These are phyloP conservation scores for Rhinoderma darwinii DNA, from an alignment of 2,113 vertebrate genomes.

Conservation along the genomic window DNA sequence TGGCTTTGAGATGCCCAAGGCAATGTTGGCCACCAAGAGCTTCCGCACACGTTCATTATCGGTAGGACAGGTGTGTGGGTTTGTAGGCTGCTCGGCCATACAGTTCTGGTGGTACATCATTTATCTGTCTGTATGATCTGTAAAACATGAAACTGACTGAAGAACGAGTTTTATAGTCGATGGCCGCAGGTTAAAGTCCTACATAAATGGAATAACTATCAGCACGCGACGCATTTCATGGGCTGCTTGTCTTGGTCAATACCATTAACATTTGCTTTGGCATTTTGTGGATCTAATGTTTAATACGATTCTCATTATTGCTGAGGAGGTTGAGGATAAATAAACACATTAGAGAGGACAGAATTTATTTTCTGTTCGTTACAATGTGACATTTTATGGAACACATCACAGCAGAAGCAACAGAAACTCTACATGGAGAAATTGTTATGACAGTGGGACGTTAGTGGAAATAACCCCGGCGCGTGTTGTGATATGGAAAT, in stretches of 20 bases:
- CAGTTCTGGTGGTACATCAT: too few species aligned
- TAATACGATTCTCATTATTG: constrained; percentile 58
- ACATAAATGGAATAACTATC: constrained; percentile 46
- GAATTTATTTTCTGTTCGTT: neutral
- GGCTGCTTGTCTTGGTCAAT: neutral
- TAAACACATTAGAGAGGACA: neutral
- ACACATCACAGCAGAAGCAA: neutral
- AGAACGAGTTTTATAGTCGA: neutral
- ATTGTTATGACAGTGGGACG: neutral
- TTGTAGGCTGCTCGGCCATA: too few species aligned
- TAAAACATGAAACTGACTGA: neutral
- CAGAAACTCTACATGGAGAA: neutral
- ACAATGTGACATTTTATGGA: neutral
- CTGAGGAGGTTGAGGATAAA: neutral
- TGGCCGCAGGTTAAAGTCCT: constrained; percentile 11
- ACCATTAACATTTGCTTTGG: neutral
- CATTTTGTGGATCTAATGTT: neutral
- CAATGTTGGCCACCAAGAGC: too few species aligned
- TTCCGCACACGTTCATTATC: too few species aligned
- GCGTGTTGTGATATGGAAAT: neutral
- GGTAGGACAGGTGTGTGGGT: too few species aligned
- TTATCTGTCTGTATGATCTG: too few species aligned
- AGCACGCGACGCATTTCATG: neutral
- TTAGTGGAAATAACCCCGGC: neutral
- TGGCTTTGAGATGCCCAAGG: too few species aligned